Conservation (phyloP, 2,797 vertebrate species). For the Acanthornis magna region DNA sequence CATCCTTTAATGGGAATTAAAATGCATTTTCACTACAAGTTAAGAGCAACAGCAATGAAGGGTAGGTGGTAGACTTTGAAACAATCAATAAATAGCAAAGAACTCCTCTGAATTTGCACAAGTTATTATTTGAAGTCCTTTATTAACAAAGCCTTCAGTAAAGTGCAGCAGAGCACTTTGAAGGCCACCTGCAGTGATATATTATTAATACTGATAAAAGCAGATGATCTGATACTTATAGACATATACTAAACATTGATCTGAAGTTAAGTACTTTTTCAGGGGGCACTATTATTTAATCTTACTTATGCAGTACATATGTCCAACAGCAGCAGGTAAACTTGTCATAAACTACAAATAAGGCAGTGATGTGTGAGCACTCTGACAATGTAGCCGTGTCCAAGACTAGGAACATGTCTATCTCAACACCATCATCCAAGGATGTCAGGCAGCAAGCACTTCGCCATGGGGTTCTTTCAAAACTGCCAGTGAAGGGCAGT, state of each 20-base stretch:
- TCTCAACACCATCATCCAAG: not conserved
- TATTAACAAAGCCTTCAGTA: not conserved
- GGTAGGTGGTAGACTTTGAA: not conserved
- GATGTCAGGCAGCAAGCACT: not conserved
- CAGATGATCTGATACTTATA: not conserved
- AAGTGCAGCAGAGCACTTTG: not conserved
- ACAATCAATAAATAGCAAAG: not conserved
- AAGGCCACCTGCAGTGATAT: not conserved
- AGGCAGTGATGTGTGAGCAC: not conserved
- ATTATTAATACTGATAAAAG: not conserved
- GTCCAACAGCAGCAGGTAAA: not conserved
- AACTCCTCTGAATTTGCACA: not conserved
- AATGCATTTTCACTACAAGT: not conserved
- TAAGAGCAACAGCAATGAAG: not conserved
- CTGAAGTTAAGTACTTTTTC: not conserved
- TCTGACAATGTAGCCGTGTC: not conserved
- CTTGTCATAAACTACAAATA: not conserved
- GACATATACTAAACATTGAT: not conserved
- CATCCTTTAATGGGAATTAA: not conserved
- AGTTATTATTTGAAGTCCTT: not conserved
- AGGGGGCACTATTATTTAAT: not conserved
- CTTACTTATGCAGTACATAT: not conserved
- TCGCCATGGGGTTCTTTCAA: fast-evolving
- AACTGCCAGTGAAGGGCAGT: not conserved
- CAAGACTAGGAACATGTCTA: not conserved